phyloP scores from a whole-genome alignment of 2,797 vertebrate species.

The Nannoperca australis region DNA sequence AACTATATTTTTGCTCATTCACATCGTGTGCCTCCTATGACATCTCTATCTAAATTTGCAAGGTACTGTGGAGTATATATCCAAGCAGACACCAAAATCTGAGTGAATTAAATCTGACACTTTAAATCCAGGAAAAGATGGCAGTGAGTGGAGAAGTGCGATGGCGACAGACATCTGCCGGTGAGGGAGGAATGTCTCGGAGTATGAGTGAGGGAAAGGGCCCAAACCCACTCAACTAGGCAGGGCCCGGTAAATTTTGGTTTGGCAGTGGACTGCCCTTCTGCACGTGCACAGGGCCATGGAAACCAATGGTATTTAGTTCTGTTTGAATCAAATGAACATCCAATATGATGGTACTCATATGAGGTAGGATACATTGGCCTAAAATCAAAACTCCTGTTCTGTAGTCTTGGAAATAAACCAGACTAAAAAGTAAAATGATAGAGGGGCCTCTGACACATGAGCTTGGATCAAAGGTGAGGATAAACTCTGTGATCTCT shows the following conservation, averaged over 20 bases:
- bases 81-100: constrained; percentile 42
- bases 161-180: constrained; percentile 73
- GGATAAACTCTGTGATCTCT: constrained; percentile 26
- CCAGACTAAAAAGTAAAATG: constrained; percentile 42
- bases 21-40: constrained; percentile 17
- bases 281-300: constrained; percentile 58
- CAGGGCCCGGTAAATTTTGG: constrained; percentile 61
- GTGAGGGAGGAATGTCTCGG: constrained; percentile 69
- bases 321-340: constrained; percentile 53
- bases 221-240: constrained; percentile 62
- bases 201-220: constrained; percentile 65
- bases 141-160: constrained; percentile 50
- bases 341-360: constrained; percentile 43
- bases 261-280: constrained; percentile 64
- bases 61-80: constrained; percentile 28
- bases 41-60: constrained; percentile 42
- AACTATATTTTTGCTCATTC: constrained; percentile 24
- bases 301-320: constrained; percentile 60
- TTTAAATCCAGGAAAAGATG: constrained; percentile 72
- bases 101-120: constrained; percentile 72
- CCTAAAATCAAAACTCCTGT: constrained; percentile 22
- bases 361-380: constrained; percentile 30
- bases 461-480: constrained; percentile 53
- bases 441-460: constrained; percentile 48
- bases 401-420: constrained; percentile 50